Base-by-base conservation (phyloP, 2,797 vertebrate genomes). In the Sebastolobus altivelis region DNA sequence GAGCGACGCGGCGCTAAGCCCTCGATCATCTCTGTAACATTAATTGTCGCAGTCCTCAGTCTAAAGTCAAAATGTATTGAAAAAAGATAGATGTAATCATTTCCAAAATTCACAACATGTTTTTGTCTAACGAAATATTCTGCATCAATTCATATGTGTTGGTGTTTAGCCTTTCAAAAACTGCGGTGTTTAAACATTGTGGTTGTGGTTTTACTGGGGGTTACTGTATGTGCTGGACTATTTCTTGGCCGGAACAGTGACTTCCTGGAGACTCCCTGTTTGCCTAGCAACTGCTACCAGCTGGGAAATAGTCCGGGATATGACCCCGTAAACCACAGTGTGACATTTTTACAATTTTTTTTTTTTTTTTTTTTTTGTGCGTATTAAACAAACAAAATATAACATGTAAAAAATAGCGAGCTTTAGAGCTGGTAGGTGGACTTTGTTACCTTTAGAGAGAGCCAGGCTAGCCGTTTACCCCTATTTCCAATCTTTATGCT, bases 391-490 rank as follows among this genome's bases (percentile, higher is more conserved):
- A 52, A n/a, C 20, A 10, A 52, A 11, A 52, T 52, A 20, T 9
- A 20, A n/a, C 0, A 0, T 54, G n/a, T 55, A 22, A 22, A 55
- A 25, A 55, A 25, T 25, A 55, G 22, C 0, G 5, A 55, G 22
- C 54, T 11, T 22, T 55, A 0, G 54, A 25, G 54, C 9, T 12
- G n/a, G 22, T 55, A 22, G 54, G 54, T 25, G 22, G 49, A 55
- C 25, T 55, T 25, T 25, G 54, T 22, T 25, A 25, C 49, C 20
- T 0, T 52, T 52, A 52, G 20, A 52, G 49, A 52, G 49, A 52
- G 20, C 8, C 10, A 55, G 49, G 11, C 52, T 55, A 55, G 54
- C n/a, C 25, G n/a, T 55, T 55, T 55, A 22, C n/a, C 22, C 5
- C n/a, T 55, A 0, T 55, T 55, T 25, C n/a, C 54, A 3, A n/a